These are phyloP conservation scores for Nymphicus hollandicus DNA, from an alignment of 2,113 vertebrate species.

Conservation along the genomic window DNA sequence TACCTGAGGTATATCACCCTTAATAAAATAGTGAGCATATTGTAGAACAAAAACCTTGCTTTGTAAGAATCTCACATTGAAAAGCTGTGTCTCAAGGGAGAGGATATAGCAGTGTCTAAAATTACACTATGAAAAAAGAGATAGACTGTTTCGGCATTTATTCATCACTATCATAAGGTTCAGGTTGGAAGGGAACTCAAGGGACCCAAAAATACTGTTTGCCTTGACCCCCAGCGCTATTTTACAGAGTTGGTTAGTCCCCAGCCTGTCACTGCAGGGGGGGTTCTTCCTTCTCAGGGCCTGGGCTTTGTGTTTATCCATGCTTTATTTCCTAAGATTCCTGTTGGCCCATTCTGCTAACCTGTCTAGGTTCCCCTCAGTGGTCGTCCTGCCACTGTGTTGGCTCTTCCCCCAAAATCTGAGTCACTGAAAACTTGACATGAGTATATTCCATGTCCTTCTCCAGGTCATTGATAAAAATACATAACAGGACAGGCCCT, in stretches of 20 bases:
- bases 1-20: background rate
- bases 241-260: background rate
- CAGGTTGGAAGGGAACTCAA: background rate
- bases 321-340: background rate
- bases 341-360: background rate
- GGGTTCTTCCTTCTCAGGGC: background rate
- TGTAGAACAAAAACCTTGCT: background rate
- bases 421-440: background rate
- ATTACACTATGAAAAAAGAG: background rate
- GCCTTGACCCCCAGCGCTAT: background rate
- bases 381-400: background rate
- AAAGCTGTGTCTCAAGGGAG: background rate
- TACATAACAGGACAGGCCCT: background rate
- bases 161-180: background rate
- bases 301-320: background rate
- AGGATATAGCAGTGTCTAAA: background rate
- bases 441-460: background rate
- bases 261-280: background rate
- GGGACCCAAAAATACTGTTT: background rate
- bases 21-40: background rate
- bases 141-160: background rate
- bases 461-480: background rate
- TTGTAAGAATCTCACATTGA: background rate
- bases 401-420: accelerated
- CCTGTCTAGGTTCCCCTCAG: background rate